phyloP scores from a whole-genome alignment of 2,888 invertebrate genomes.

The Cylloceria caligata region DNA sequence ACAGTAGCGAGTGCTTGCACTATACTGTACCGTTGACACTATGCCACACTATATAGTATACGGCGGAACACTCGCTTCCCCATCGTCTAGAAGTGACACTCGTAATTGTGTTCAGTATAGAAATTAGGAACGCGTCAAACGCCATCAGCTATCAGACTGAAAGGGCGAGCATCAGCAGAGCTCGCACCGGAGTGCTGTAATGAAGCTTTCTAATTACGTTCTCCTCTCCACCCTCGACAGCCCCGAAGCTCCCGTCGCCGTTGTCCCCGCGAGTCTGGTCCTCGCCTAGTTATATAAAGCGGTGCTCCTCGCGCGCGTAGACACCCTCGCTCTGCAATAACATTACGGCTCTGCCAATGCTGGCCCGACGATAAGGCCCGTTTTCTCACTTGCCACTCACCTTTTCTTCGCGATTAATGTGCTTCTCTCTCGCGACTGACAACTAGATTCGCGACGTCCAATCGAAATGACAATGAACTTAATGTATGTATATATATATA shows the following conservation, averaged over 20 bases:
- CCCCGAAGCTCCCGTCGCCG: slow-evolving; percentile 33
- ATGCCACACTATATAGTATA: slow-evolving; percentile 3
- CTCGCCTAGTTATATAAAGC: not conserved
- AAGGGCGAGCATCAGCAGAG: slow-evolving; percentile 48
- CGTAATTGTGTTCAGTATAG: slow-evolving; percentile 66
- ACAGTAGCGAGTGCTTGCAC: slow-evolving; percentile 15
- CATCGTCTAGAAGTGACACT: slow-evolving; percentile 51
- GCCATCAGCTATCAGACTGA: slow-evolving; percentile 57
- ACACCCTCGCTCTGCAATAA: slow-evolving; percentile 57
- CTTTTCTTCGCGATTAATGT: slow-evolving; percentile 47
- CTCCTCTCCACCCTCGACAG: slow-evolving; percentile 53
- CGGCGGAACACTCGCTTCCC: slow-evolving; percentile 3
- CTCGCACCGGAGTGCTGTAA: slow-evolving; percentile 64
- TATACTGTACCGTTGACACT: not conserved
- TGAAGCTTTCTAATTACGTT: slow-evolving; percentile 70
- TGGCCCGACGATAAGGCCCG: slow-evolving; percentile 38
- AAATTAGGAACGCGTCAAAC: slow-evolving; percentile 66
- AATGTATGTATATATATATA: slow-evolving; percentile 10
- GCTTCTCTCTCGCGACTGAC: not conserved
- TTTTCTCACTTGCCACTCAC: slow-evolving; percentile 5
- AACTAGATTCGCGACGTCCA: slow-evolving; percentile 24
- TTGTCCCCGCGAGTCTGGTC: slow-evolving; percentile 9
- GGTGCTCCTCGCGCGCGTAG: not conserved
- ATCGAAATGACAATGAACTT: slow-evolving; percentile 46
- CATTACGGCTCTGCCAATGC: slow-evolving; percentile 53